Conservation (phyloP, 2,888 invertebrate species). For the Eupithecia abbreviata region DNA sequence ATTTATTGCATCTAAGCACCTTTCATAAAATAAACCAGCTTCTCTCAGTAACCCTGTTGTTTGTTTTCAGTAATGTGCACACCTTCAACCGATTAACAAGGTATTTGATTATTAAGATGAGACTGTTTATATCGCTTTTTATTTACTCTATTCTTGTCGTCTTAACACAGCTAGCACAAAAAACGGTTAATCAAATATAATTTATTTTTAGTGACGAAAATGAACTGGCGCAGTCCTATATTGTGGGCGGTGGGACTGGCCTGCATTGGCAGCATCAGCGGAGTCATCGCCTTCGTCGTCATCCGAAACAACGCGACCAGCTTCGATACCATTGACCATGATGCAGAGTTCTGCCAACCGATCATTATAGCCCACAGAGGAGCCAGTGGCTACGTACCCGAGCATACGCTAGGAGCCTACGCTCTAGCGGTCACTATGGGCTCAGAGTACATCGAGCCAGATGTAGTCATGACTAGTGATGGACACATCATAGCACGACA, state of each 20-base stretch:
- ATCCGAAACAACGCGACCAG: constrained; percentile 40
- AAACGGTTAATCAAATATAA: not conserved
- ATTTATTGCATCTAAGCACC: not conserved
- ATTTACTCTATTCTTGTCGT: not conserved
- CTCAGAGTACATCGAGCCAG: constrained; percentile 75
- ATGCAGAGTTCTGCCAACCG: constrained; percentile 65
- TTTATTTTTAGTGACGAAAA: not conserved
- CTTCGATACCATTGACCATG: constrained; percentile 43
- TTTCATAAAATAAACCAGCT: not conserved
- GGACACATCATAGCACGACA: constrained; percentile 73
- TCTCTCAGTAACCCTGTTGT: not conserved
- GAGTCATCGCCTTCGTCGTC: constrained; percentile 45
- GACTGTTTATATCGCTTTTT: not conserved
- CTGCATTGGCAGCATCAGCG: constrained; percentile 40
- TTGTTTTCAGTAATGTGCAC: constrained; percentile 17
- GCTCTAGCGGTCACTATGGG: constrained; percentile 76
- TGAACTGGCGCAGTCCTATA: constrained; percentile 25
- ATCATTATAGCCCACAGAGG: constrained; percentile 74
- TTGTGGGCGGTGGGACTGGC: constrained; percentile 48
- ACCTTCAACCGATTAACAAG: constrained; percentile 13
- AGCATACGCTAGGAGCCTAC: constrained; percentile 76
- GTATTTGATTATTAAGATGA: constrained; percentile 14
- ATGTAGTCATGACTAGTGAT: constrained; percentile 75
- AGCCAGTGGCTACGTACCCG: constrained; percentile 75
- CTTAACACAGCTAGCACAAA: not conserved